These are phyloP conservation scores for Ciona savignyi DNA, from an alignment of 23 tunicate genomes.

Conservation along the genomic window DNA sequence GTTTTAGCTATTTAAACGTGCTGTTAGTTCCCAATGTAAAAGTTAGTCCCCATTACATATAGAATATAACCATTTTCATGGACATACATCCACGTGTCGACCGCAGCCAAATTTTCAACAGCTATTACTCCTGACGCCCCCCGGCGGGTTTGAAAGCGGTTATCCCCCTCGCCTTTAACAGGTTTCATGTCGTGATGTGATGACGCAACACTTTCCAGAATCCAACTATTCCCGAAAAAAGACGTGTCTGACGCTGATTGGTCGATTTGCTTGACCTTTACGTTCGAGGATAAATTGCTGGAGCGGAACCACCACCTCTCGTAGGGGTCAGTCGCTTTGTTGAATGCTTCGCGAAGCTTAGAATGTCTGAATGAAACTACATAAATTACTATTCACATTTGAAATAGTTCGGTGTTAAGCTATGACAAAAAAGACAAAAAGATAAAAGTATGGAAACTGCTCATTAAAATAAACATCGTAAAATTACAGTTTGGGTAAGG, in stretches of 20 bases:
- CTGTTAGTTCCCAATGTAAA: background rate
- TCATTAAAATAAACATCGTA: background rate
- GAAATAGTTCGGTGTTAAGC: background rate
- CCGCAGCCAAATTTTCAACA: conserved; percentile 11
- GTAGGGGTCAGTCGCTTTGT: conserved; percentile 27
- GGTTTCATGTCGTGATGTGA: background rate
- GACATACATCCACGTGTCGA: conserved; percentile 37
- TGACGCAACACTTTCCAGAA: conserved; percentile 7
- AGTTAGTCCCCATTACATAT: background rate
- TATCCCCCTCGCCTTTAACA: background rate
- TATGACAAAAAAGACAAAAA: background rate
- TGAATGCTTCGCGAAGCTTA: conserved; percentile 7
- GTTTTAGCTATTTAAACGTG: background rate
- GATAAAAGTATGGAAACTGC: background rate
- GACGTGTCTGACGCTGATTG: background rate
- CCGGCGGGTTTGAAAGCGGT: background rate
- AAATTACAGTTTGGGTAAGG: background rate
- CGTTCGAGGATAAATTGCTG: conserved; percentile 1
- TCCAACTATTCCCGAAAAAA: conserved; percentile 27
- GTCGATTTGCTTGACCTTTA: background rate
- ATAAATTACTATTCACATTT: background rate
- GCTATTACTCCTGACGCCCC: background rate
- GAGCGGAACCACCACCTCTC: conserved; percentile 56
- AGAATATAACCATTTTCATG: background rate
- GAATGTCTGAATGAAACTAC: conserved; percentile 17